Conservation (phyloP, 2,888 invertebrate species). For the Cremastinae sp. region DNA sequence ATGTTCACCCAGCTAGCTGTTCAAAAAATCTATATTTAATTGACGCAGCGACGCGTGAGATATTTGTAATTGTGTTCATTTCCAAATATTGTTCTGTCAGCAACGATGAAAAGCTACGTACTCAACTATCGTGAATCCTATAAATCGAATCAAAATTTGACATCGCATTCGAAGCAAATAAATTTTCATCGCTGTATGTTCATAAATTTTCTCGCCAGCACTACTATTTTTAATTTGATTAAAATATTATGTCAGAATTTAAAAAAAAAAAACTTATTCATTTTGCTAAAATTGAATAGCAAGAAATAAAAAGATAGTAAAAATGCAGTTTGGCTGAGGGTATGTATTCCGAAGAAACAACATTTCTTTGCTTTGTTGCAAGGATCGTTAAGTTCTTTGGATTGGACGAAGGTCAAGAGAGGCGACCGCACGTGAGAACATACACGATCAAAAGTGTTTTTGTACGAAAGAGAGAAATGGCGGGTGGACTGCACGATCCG, state of each 20-base stretch:
- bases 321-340: too few species aligned
- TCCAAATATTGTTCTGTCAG: conserved; percentile 10
- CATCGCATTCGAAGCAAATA: neutral
- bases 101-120: neutral
- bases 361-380: conserved; percentile 1
- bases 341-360: conserved; percentile 26
- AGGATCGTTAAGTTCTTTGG: conserved; percentile 38
- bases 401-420: conserved; percentile 20
- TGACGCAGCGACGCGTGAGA: conserved; percentile 15
- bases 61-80: conserved; percentile 5
- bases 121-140: neutral
- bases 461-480: conserved; percentile 17
- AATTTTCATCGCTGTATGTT: too few species aligned
- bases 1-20: neutral
- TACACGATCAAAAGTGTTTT: conserved; percentile 33
- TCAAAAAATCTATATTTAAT: conserved; percentile 44
- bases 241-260: too few species aligned
- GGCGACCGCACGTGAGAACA: conserved; percentile 9
- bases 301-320: too few species aligned
- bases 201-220: neutral
- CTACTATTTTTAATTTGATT: too few species aligned
- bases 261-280: too few species aligned
- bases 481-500: conserved; percentile 8
- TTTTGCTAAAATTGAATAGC: too few species aligned
- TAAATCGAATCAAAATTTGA: neutral